Evolutionary conservation across 2,888 invertebrate genomes (phyloP), one percentile per base, ranked within the genome.

Genomic region (Zygothrica quintamaculata): DNA sequence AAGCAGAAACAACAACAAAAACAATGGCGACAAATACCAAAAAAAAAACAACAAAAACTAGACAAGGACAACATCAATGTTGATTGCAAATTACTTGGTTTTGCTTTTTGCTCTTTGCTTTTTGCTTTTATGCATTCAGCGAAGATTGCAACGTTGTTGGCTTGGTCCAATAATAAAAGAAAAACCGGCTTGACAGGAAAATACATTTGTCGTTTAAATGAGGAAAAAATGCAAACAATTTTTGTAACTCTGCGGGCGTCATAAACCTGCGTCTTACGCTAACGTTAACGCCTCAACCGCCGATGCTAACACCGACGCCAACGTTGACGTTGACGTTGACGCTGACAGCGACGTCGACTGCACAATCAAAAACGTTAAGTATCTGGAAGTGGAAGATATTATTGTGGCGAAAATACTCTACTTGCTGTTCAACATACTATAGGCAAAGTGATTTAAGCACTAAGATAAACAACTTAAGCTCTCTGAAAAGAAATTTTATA

Each of bases 181-280:
- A 65, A 82, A 81, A 81, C 81, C 86, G 84, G 81, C 80, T 84
- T 74, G 80, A 72, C 86, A 72, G 81, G 81, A 81, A 81, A 81
- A 84, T 65, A 65, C 86, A 64, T 79, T 85, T 81, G 85, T 81
- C 69, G 77, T 84, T 81, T 64, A 76, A 85, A 79, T 69, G 67
- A 76, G 80, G 77, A 79, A 81, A 79, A 81, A 82, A 79, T 79
- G 62, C 74, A 64, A 81, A 69, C 56, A 61, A 86, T 62, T 74
- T 65, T 65, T 51, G 74, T 52, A 62, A 55, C 40, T 51, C 46
- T 39, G 53, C 46, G 59, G 53, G 46, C 53, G 59, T 33, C 13
- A 44, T 29, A 3, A 47, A 7, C 16, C 15, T 13, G 9, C n/a
- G 1, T 48, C 31, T 26, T 29, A 11, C 34, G 44, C 12, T 16